These are phyloP conservation scores for Vanessa tameamea DNA, from an alignment of 1,140 invertebrate species.

Conservation along the genomic window DNA sequence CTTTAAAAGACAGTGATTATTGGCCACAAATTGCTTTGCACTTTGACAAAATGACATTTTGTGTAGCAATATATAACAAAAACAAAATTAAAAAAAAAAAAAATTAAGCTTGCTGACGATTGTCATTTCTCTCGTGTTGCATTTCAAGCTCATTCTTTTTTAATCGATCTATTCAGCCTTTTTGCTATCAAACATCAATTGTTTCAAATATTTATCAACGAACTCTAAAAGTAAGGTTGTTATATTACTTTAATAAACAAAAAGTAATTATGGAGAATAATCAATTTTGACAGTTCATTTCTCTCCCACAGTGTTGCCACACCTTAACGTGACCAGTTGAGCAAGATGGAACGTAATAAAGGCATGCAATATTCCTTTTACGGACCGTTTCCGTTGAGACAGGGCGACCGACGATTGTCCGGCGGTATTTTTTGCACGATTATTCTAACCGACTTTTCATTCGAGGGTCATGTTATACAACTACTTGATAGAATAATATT, in stretches of 20 bases:
- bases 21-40: no score
- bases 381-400: conserved; percentile 44
- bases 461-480: neutral
- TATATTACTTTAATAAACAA: neutral
- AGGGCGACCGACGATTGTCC: conserved; percentile 20
- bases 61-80: no score
- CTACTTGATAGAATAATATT: neutral
- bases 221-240: no score
- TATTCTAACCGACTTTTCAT: conserved; percentile 5
- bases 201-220: no score
- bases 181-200: no score
- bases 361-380: conserved; percentile 48
- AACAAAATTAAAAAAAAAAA: no score
- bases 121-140: no score
- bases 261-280: conserved; percentile 8
- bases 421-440: conserved; percentile 23
- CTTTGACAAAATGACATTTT: no score
- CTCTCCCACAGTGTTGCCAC: conserved; percentile 23
- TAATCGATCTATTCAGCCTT: no score
- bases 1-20: no score
- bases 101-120: no score
- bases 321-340: conserved; percentile 24
- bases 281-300: conserved; percentile 25
- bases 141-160: no score
- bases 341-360: conserved; percentile 40